Base-by-base conservation (phyloP, 2,888 invertebrate species). In the Opisthograptis luteolata region DNA sequence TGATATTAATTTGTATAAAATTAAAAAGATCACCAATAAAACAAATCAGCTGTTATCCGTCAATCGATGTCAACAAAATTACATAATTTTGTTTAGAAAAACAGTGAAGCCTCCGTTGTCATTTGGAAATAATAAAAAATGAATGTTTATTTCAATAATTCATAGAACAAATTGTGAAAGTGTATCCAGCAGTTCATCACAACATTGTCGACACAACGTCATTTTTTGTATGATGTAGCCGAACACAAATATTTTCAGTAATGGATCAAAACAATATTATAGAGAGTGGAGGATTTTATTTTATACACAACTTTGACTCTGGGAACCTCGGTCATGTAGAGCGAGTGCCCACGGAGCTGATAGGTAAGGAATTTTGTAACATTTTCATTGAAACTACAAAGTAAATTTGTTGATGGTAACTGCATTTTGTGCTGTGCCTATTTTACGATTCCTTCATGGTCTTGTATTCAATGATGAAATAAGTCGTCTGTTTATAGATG, bases 251-350 rank as follows among this genome's bases (percentile, higher is more conserved):
- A 76, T 62, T 70, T 66, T 65, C 73, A 83, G 80, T 76, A 67
- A 90, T 90, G 90, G 90, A 87, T 82, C 81, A 80, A 68, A 87
- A 79, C 76, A 87, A 78, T 77, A 77, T 84, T 70, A 87, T 94
- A 65, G 92, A 92, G 72, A 93, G 94, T 78, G 95, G 93, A 68
- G 95, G 94, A 67, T 95, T 97, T 85, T 92, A 93, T 67, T 97
- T 98, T 87, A 94, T 94, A 66, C 95, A 96, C 67, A 95, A 96
- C 81, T 97, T 97, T 91, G 97, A 97, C 84, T 97, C 97, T 30
- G 97, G 96, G 50, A 98, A 98, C 89, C 92, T 97, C 66, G 94
- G 95, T 43, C 93, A 92, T 85, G 97, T 97, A 41, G 96, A 97
- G 79, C 92, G 93, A 70, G 94, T 95, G 47, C 90, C 92, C 32